These are phyloP conservation scores for Lytechinus variegatus DNA, from an alignment of 35 echinoderm and acorn worm genomes.

Conservation along the genomic window DNA sequence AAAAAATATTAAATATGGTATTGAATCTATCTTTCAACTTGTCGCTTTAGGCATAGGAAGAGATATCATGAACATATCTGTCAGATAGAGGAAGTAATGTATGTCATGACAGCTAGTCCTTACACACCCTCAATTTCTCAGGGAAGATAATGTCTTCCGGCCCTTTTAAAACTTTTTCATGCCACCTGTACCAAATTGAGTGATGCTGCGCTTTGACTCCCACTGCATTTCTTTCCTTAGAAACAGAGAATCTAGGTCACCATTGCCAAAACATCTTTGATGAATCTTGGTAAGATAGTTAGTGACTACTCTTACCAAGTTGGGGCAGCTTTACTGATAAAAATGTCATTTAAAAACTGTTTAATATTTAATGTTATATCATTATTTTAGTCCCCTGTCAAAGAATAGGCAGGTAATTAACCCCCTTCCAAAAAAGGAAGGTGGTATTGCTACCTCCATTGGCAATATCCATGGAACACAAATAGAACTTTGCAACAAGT, in stretches of 20 bases:
- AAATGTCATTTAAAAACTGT: too few species aligned
- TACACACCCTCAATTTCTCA: neutral
- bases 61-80: conserved; percentile 4
- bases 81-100: neutral
- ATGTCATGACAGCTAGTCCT: conserved; percentile 2
- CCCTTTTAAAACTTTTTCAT: neutral
- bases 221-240: neutral
- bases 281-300: too few species aligned
- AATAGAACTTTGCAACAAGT: too few species aligned
- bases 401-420: too few species aligned
- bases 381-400: too few species aligned
- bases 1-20: neutral
- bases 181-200: neutral
- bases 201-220: neutral
- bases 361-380: too few species aligned
- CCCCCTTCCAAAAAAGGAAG: too few species aligned
- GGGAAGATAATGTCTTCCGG: neutral
- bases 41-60: neutral
- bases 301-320: too few species aligned
- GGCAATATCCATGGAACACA: too few species aligned
- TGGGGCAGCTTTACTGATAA: too few species aligned
- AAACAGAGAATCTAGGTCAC: neutral
- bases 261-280: neutral
- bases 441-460: too few species aligned
- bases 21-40: neutral